phyloP scores from a whole-genome alignment of 92 coral and sea anemone species.

The Desmophyllum pertusum region DNA sequence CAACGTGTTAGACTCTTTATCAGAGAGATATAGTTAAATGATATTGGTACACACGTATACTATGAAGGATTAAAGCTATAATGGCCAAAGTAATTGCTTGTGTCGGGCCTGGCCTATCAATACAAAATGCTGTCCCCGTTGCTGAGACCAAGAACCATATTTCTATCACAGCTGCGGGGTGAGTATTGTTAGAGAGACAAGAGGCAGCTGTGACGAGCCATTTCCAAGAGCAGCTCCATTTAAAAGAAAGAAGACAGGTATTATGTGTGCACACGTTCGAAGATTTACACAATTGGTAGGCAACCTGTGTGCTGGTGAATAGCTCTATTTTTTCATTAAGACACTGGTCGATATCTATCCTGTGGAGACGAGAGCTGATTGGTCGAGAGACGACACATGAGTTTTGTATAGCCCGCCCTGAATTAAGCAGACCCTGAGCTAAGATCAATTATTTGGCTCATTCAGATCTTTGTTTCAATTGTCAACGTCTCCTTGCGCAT shows the following conservation, averaged over 20 bases:
- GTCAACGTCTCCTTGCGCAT: constrained; percentile 84
- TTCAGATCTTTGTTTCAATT: constrained; percentile 94
- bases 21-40: constrained; percentile 45
- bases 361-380: constrained; percentile 84
- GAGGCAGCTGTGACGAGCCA: constrained; percentile 84
- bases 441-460: constrained; percentile 79
- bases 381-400: constrained; percentile 77
- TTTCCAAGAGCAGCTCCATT: constrained; percentile 81
- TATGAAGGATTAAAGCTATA: constrained; percentile 65
- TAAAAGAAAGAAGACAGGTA: constrained; percentile 83
- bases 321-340: constrained; percentile 79
- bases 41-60: constrained; percentile 67
- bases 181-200: constrained; percentile 82
- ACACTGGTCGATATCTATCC: constrained; percentile 78
- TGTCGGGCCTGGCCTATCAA: constrained; percentile 80
- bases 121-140: constrained; percentile 77
- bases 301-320: constrained; percentile 91
- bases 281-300: constrained; percentile 91
- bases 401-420: constrained; percentile 89
- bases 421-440: constrained; percentile 72
- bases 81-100: constrained; percentile 75
- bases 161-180: constrained; percentile 87
- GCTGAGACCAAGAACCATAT: constrained; percentile 79
- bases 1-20: constrained; percentile 52
- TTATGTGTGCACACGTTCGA: constrained; percentile 95